Evolutionary conservation across 37 sponge, comb jelly and placozoan species (phyloP).

Genomic region (Mnemiopsis leidyi): DNA sequence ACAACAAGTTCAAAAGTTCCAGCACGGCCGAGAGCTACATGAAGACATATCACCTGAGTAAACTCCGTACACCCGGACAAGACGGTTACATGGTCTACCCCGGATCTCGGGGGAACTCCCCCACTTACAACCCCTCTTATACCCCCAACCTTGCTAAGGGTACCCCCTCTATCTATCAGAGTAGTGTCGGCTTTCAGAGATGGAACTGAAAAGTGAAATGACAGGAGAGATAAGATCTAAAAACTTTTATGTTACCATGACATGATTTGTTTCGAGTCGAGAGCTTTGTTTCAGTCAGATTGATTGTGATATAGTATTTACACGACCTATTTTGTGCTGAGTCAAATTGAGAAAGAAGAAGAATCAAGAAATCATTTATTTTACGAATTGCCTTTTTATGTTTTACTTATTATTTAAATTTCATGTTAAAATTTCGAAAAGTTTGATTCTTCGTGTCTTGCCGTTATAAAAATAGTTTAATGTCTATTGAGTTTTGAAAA

Average conservation of each 20-base stretch:
- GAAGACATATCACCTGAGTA: conserved; percentile 62
- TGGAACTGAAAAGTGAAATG: conserved; percentile 42
- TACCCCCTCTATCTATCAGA: conserved; percentile 63
- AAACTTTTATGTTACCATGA: no score
- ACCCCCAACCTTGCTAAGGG: conserved; percentile 65
- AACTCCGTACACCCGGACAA: conserved; percentile 18
- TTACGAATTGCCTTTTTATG: not conserved
- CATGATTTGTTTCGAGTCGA: no score
- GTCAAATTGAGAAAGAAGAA: no score
- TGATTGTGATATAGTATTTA: no score
- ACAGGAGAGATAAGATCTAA: no score
- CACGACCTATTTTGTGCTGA: no score
- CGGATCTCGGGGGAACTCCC: conserved; percentile 49
- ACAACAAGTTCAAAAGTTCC: conserved; percentile 61
- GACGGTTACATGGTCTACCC: conserved; percentile 57
- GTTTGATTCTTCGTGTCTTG: no score
- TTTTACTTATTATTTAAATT: not conserved
- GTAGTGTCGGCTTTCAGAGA: conserved; percentile 56
- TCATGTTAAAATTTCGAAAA: not conserved
- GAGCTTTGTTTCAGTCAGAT: no score
- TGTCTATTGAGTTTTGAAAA: no score
- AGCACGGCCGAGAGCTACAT: conserved; percentile 63
- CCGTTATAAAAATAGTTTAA: no score
- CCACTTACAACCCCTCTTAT: conserved; percentile 17
- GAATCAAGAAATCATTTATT: not conserved